Evolutionary conservation across 2,113 vertebrate genomes (phyloP).

Genomic region (Equus przewalskii): DNA sequence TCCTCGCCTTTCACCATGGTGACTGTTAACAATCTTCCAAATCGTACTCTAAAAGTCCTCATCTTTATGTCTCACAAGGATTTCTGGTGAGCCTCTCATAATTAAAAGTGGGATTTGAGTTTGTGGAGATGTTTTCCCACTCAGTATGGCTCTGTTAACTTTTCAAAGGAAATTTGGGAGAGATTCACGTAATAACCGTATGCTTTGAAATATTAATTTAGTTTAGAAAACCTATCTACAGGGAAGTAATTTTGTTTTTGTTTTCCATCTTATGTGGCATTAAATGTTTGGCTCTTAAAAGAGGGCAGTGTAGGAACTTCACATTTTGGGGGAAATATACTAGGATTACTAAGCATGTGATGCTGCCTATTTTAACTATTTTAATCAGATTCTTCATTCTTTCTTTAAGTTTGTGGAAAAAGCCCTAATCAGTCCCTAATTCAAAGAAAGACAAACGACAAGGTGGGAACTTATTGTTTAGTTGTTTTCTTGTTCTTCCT

Average conservation of each 20-base stretch:
- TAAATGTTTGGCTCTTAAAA: neutral
- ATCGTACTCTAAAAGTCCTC: neutral
- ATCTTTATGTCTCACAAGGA: neutral
- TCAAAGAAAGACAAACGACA: neutral
- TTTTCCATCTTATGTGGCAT: neutral
- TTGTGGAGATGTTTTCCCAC: neutral
- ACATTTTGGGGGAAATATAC: neutral
- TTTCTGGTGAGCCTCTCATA: neutral
- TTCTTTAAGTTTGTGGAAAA: neutral
- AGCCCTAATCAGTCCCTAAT: neutral
- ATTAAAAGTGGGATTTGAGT: neutral
- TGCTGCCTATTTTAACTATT: neutral
- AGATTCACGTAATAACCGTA: neutral
- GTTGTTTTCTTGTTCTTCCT: neutral
- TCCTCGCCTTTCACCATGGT: neutral
- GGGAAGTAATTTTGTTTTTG: neutral
- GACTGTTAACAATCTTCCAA: neutral
- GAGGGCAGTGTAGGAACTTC: neutral
- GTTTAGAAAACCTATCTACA: neutral
- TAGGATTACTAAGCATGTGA: neutral
- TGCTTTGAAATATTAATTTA: slow-evolving; percentile 22
- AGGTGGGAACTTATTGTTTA: neutral
- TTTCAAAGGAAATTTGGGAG: slow-evolving; percentile 33
- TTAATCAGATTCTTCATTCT: neutral
- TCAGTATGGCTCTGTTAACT: neutral